These are phyloP conservation scores for Erythrolamprus reginae DNA, from an alignment of 2,113 vertebrate species.

Conservation along the genomic window DNA sequence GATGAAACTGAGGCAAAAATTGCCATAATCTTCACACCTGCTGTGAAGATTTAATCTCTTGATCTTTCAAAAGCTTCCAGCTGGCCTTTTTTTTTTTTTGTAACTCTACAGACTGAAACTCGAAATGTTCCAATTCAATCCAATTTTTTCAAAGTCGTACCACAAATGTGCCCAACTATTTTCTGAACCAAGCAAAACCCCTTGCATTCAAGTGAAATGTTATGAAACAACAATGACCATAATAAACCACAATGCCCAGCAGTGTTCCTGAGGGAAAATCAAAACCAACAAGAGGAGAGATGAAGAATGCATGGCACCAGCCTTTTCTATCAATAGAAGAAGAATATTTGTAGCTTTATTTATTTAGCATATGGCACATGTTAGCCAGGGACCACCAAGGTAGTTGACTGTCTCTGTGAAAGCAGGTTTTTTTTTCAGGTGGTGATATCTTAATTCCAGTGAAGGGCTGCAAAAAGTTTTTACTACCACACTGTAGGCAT, in stretches of 20 bases:
- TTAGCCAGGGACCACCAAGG: no score
- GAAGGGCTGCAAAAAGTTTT: no score
- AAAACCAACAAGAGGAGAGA: not conserved
- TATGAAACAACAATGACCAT: not conserved
- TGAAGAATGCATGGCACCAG: not conserved
- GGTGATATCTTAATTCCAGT: no score
- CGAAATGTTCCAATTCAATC: not conserved
- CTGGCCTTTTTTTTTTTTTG: not conserved
- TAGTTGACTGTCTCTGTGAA: no score
- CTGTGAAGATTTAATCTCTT: not conserved
- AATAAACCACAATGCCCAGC: not conserved
- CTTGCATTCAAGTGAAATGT: not conserved
- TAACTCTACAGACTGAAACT: not conserved
- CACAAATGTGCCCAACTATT: not conserved
- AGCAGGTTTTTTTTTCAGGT: no score
- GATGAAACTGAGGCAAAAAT: not conserved
- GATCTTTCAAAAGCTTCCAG: not conserved
- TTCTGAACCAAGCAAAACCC: not conserved
- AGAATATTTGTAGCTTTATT: no score
- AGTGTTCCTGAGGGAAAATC: not conserved
- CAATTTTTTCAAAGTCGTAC: not conserved
- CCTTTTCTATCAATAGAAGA: not conserved
- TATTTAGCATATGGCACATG: no score
- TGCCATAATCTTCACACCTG: not conserved
- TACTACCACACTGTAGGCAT: no score